Conservation (phyloP, 2,113 vertebrate genomes). For the Microtus ochrogaster region DNA sequence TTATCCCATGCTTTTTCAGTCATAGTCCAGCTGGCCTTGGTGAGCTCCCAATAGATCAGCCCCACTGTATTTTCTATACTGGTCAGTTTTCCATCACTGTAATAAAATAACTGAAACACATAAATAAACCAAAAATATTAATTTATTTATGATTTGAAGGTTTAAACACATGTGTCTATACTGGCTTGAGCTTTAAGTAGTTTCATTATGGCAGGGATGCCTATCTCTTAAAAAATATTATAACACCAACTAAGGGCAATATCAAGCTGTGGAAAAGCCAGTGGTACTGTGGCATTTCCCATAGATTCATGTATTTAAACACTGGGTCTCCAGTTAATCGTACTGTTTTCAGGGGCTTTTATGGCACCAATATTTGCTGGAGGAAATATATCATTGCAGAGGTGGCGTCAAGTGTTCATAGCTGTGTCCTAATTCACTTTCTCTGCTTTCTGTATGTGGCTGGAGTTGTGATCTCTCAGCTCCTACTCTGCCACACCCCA, state of each 20-base stretch:
- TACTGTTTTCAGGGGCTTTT: no score
- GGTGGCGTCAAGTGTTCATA: neutral
- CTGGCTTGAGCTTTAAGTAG: neutral
- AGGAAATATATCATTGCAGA: neutral
- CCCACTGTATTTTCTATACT: neutral
- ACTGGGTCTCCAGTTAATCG: neutral
- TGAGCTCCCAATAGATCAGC: no score
- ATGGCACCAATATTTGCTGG: no score
- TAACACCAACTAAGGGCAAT: neutral
- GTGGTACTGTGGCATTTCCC: no score
- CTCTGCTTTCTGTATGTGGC: neutral
- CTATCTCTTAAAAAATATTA: neutral
- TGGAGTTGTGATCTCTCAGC: neutral
- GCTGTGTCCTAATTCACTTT: neutral
- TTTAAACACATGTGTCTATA: neutral
- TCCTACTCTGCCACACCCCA: neutral
- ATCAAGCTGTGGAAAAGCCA: neutral
- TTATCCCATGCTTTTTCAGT: no score
- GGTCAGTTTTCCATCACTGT: neutral
- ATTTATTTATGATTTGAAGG: neutral
- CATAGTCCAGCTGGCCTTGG: no score
- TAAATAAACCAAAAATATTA: neutral
- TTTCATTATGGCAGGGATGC: neutral
- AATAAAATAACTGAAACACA: neutral
- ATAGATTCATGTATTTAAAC: neutral